phyloP scores from a whole-genome alignment of 2,888 invertebrate genomes.

The Tenthredo amoena region DNA sequence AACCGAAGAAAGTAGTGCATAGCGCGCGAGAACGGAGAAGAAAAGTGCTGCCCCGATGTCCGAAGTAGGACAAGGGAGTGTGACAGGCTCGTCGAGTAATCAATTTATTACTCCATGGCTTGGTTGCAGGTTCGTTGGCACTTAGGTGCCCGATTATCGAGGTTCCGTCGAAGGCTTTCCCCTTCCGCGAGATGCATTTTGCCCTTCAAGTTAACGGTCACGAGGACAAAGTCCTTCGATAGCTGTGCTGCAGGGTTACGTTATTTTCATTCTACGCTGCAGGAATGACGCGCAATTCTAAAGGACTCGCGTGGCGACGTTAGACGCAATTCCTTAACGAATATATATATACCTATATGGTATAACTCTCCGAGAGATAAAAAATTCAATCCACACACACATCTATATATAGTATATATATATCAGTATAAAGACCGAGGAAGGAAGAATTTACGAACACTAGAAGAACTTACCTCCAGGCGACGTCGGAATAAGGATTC shows the following conservation, averaged over 20 bases:
- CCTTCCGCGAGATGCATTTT: not conserved
- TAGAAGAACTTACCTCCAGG: not conserved
- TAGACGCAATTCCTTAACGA: not conserved
- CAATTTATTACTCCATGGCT: slow-evolving; percentile 8
- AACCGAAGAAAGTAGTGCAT: slow-evolving; percentile 50
- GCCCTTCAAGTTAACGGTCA: not conserved
- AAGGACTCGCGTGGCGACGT: no score
- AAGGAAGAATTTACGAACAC: slow-evolving; percentile 2
- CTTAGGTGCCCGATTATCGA: not conserved
- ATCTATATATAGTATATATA: no score
- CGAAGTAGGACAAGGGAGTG: slow-evolving; percentile 43
- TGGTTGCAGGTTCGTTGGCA: not conserved
- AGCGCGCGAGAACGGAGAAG: slow-evolving; percentile 35
- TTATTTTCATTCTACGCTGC: no score
- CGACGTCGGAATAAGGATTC: not conserved
- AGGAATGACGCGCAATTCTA: no score
- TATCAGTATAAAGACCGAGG: not conserved
- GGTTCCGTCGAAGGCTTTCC: slow-evolving; percentile 12
- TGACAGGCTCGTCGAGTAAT: slow-evolving; percentile 1
- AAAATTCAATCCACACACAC: not conserved
- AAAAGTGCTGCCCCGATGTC: not conserved
- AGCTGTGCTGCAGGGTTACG: no score
- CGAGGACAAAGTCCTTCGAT: not conserved
- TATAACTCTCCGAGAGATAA: not conserved
- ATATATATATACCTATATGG: not conserved